Evolutionary conservation across 2,888 invertebrate species (phyloP).

Genomic region (Tenthredo notha): DNA sequence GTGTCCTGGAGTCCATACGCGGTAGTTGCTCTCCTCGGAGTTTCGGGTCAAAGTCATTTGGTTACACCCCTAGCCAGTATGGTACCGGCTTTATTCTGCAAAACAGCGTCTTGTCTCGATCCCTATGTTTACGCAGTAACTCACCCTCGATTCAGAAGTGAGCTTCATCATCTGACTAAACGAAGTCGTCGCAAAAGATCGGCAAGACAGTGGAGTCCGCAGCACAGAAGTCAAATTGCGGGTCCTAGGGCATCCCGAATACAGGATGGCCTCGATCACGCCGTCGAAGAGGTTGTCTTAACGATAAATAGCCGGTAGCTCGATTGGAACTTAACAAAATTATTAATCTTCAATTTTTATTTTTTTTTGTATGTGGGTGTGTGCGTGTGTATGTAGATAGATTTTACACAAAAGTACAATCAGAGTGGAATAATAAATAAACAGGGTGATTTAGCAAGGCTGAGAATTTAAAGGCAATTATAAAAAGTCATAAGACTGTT

Average conservation of each 20-base stretch:
- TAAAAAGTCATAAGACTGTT: not conserved
- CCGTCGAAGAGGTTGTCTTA: conserved; percentile 81
- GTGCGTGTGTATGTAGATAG: not conserved
- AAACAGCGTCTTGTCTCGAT: conserved; percentile 90
- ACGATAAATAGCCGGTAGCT: conserved; percentile 79
- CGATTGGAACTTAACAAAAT: conserved; percentile 37
- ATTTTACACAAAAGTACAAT: not conserved
- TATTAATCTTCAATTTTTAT: not conserved
- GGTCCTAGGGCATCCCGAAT: not conserved
- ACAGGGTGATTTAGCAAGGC: not conserved
- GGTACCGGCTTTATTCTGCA: conserved; percentile 90
- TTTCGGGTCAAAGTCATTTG: conserved; percentile 83
- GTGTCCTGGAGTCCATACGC: conserved; percentile 92
- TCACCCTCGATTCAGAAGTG: conserved; percentile 88
- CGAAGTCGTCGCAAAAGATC: conserved; percentile 52
- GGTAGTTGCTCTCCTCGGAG: conserved; percentile 86
- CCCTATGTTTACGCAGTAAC: conserved; percentile 90
- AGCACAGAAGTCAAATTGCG: conserved; percentile 23
- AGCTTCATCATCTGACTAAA: conserved; percentile 74
- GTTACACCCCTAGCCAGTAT: conserved; percentile 87
- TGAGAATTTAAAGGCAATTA: not conserved
- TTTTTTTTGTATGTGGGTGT: not conserved
- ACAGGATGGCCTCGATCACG: conserved; percentile 75
- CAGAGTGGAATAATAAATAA: not conserved
- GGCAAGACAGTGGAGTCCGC: conserved; percentile 52